Evolutionary conservation across 1,140 invertebrate species (phyloP), one percentile per base, ranked within the genome.

Genomic region (Drosophila burlai): DNA sequence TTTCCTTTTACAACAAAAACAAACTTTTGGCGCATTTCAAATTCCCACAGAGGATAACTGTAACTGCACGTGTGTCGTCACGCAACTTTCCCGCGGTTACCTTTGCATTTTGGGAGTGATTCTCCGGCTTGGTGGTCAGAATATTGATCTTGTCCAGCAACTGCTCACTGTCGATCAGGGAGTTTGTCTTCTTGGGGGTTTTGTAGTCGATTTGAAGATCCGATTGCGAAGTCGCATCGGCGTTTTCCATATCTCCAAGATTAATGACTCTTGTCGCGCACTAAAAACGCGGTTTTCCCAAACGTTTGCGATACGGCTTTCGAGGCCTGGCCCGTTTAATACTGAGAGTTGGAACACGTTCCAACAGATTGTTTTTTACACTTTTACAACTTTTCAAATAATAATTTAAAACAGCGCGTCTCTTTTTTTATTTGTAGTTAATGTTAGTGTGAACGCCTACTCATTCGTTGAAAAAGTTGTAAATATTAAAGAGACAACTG

Each of bases 71-170:
- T 66, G 64, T 16, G 31, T 34, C 10, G 40, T 8, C 58, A n/a
- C 36, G 15, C n/a, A 11, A 8, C 63, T 31, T 62, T 34, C 16
- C 18, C 43, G 54, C 42, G 36, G 42, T 62, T 91, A 92, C 91
- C 80, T 92, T 92, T 59, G 91, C 81, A 86, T 89, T 92, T 8
- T 87, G 61, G 24, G 84, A 82, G 31, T 91, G 84, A 72, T 91
- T 92, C 49, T 92, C 91, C n/a, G 84, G 87, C 42, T 84, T 91
- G 26, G 91, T 92, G 57, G 91, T 92, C 60, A 92, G 63, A 31
- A 92, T 92, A 57, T 92, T 92, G 26, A 92, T 92, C 75, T 92
- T 92, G 18, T 92, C 85, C 66, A 92, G 65, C 40, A 92, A 66
- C 36, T 63, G 75, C 50, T 92, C 91, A 40, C 79, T 79, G 45